Base-by-base conservation (phyloP, 2,888 invertebrate genomes). In the Tillus elongatus region DNA sequence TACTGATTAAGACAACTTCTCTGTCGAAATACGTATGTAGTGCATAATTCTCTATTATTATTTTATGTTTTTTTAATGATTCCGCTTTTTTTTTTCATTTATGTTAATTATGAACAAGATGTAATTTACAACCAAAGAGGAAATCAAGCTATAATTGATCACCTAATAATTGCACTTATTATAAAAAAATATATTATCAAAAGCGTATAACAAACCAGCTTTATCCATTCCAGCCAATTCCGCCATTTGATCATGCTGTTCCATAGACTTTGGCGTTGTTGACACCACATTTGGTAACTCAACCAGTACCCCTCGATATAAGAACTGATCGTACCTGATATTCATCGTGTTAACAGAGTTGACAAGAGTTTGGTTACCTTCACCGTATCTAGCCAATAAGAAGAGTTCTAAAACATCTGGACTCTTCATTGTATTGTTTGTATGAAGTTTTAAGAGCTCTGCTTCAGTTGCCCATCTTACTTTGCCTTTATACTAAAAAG, bases 401-500 rank as follows among this genome's bases (percentile, higher is more conserved):
- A 19, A 19, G n/a, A 19, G n/a, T n/a, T 19, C 24, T n/a, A 19
- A 8, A 8, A 19, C 6, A 8, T 19, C 24, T n/a, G 24, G 24
- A 19, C 24, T 19, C n/a, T 19, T 19, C 24, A 19, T 6, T 8
- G 24, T 19, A n/a, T 19, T 19, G 6, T 19, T 19, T 6, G 24
- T 19, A 19, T 19, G 24, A 19, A 19, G 24, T 8, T n/a, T 6
- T 8, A 19, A n/a, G 6, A 19, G 24, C n/a, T 19, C 24, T 6
- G 24, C 24, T n/a, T 19, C 24, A 8, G 24, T 19, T 19, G n/a
- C 24, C 24, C 24, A 19, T 19, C 24, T 6, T 8, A n/a, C 24
- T 19, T 19, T 19, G 6, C 24, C 24, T 19, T n/a, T 19, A 19
- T 19, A 19, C 24, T 19, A 19, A 19, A 19, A 19, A 19, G n/a